phyloP scores from a whole-genome alignment of 2,113 vertebrate genomes.

The Osmerus eperlanus region DNA sequence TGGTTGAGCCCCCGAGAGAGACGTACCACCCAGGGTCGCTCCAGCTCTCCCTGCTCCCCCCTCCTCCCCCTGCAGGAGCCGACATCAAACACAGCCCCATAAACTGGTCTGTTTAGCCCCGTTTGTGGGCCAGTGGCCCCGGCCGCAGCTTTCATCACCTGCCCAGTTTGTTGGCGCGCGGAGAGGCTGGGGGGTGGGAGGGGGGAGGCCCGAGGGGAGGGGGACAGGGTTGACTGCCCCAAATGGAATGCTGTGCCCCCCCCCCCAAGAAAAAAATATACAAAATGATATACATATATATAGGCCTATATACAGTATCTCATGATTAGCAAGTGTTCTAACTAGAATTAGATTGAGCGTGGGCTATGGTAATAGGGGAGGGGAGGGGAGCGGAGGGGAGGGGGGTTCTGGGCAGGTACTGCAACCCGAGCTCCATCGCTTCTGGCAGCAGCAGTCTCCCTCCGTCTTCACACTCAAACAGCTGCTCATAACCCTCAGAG shows the following conservation, averaged over 20 bases:
- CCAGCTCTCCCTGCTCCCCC: background rate
- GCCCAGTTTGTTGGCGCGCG: constrained; percentile 7
- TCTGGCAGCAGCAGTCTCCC: constrained; percentile 33
- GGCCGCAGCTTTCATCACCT: constrained; percentile 31
- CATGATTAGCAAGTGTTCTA: too few species aligned
- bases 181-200: constrained; percentile 15
- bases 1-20: too few species aligned
- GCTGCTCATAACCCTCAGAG: constrained; percentile 42
- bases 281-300: too few species aligned
- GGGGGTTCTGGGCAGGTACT: constrained; percentile 53
- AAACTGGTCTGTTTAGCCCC: constrained; percentile 19
- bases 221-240: background rate
- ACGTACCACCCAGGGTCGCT: background rate
- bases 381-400: constrained; percentile 3
- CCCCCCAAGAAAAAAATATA: too few species aligned
- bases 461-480: constrained; percentile 49
- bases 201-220: background rate
- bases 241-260: too few species aligned
- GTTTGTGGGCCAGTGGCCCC: constrained; percentile 36
- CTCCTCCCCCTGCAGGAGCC: constrained; percentile 17
- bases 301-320: too few species aligned
- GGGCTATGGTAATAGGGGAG: background rate
- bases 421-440: constrained; percentile 44
- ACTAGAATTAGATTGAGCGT: too few species aligned
- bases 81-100: constrained; percentile 42